Evolutionary conservation across 2,888 invertebrate species (phyloP), one percentile per base, ranked within the genome.

Genomic region (Tinea trinotella): DNA sequence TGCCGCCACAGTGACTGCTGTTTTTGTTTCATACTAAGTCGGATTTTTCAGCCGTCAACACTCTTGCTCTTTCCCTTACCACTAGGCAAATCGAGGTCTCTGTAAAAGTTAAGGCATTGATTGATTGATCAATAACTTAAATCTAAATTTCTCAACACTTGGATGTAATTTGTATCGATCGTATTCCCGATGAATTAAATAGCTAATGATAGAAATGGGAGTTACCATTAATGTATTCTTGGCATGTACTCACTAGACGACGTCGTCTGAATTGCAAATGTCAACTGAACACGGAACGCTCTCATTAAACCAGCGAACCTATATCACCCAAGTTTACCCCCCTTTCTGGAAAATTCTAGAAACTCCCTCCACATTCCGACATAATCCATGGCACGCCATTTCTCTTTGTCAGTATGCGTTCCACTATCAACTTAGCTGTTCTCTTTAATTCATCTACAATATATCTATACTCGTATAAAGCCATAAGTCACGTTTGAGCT

Each of bases 211-310:
- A 46, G 19, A 9, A 46, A 46, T 46, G 19, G 3, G 19, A 10
- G n/a, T n/a, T 10, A 1, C n/a, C 46, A 46, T 46, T 46, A 46
- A 46, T 46, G n/a, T 46, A 46, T 46, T 46, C 46, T n/a, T 19
- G 17, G n/a, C 46, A 19, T 19, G 46, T 46, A 46, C 46, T 10
- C 19, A n/a, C 10, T 6, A 7, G 30, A 19, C 18, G 17, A 9
- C 46, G 46, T 4, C 46, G 46, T 46, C 46, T 17, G 46, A 46
- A 46, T 46, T 19, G 18, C 46, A 46, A 44, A 46, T 46, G 46
- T 19, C 46, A 19, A 46, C 46, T 40, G 19, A 46, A 46, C 46
- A 46, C 46, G 46, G 7, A 40, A 40, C 40, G 40, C n/a, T 40
- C 13, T 40, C 15, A 40, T 40, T 40, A 40, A 40, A 40, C 40